Conservation (phyloP, 2,797 vertebrate genomes). For the Synanceia verrucosa region DNA sequence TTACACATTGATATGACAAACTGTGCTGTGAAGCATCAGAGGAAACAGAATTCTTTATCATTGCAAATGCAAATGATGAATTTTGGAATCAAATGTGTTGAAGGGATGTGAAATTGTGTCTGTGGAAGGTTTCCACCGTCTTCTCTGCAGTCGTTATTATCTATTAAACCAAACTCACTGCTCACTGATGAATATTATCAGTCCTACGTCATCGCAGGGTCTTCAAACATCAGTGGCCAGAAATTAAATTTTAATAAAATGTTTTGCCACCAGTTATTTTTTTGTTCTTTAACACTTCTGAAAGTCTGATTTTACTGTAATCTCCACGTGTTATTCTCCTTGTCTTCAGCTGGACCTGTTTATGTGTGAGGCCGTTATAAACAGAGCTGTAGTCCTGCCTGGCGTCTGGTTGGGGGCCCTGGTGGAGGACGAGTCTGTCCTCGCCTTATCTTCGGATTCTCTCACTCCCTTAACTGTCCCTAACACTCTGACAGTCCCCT, state of each 20-base stretch:
- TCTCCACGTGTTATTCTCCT: not conserved
- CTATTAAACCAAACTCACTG: not conserved
- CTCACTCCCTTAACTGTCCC: slow-evolving; percentile 52
- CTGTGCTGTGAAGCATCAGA: not conserved
- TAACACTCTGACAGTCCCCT: slow-evolving; percentile 26
- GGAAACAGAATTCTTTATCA: not conserved
- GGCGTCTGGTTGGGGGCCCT: too few species aligned
- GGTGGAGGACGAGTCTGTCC: slow-evolving; percentile 54
- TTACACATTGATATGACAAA: too few species aligned
- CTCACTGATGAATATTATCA: not conserved
- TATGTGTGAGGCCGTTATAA: slow-evolving; percentile 25
- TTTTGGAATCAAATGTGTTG: not conserved
- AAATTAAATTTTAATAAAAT: not conserved
- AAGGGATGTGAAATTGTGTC: not conserved
- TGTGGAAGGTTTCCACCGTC: not conserved
- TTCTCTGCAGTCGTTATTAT: not conserved
- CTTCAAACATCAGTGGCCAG: too few species aligned
- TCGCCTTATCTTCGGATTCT: slow-evolving; percentile 64
- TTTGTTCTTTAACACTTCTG: not conserved
- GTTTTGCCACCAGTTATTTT: not conserved
- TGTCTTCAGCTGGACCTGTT: slow-evolving; percentile 22
- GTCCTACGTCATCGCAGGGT: not conserved
- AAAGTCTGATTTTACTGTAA: not conserved
- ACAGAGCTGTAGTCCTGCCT: slow-evolving; percentile 9
- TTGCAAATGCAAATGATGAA: too few species aligned